Evolutionary conservation across 2,797 vertebrate genomes (phyloP), one percentile per base, ranked within the genome.

Genomic region (Sebastiscus albofasciatus): DNA sequence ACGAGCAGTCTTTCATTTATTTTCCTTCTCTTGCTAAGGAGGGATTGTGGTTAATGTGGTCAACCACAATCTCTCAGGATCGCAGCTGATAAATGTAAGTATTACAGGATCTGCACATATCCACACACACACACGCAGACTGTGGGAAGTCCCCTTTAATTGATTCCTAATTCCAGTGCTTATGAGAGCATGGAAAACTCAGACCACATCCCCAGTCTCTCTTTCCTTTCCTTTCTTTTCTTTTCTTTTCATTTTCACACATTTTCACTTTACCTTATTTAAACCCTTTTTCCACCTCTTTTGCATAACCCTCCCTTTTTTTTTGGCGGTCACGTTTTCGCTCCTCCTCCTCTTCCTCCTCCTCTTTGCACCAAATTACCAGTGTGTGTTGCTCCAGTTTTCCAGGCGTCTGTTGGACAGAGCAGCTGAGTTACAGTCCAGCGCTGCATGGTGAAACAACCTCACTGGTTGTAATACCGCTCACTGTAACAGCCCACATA

Each of bases 141-240:
- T 39, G 36, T 39, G 34, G 77, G 71, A 72, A 78, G 22, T 73
- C 74, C 64, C 82, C 14, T 13, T 12, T 59, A 60, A 80, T 76
- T 24, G 62, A 81, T 75, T 80, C 71, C 56, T 77, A 54, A 74
- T 59, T 74, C 36, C 78, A 67, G 22, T 18, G 26, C 55, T 52
- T 52, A 73, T 82, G 67, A 82, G 65, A 82, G 71, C 64, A 87
- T 77, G 83, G 85, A 86, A 89, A 79, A 81, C 16, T 54, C 31
- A 6, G 33, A 73, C 67, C 73, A 56, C 74, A 42, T 54, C 34
- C 4, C 52, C 22, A 1, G 29, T 33, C 24, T 55, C 27, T 64
- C n/a, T 49, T 70, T 70, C 42, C n/a, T 49, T 70, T 70, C 42
- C 31, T 12, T 31, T 69, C 56, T 62, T 26, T 67, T 55, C 33